Base-by-base conservation (phyloP, 2,797 vertebrate species). In the Scyliorhinus canicula region DNA sequence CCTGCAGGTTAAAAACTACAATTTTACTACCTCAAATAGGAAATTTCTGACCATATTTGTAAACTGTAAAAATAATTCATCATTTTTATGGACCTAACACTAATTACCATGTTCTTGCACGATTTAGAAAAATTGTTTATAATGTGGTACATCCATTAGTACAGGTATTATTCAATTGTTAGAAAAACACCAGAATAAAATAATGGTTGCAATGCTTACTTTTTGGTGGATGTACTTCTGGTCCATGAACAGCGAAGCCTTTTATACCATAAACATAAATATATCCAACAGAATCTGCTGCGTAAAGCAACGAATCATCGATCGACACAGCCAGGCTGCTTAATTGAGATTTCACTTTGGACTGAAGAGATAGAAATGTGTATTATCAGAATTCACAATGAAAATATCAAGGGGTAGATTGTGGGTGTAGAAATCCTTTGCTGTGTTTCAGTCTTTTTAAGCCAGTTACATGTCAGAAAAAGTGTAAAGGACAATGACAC, bases 261-360 rank as follows among this genome's bases (percentile, higher is more conserved):
- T 96, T 95, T 94, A 97, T 97, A 96, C 97, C 94, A 50, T 97
- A 96, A 71, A 97, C 95, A 40, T 95, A 96, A 82, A 97, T 67
- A 65, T 96, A 97, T 40, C 97, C 97, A 0, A 96, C 31, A 0
- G 95, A 95, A 95, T 98, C 97, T 0, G 97, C 97, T 28, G 95
- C 96, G 0, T 95, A 96, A 85, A 97, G 95, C 52, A 96, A 71
- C 0, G 84, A 77, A 67, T 97, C 95, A 0, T 96, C 96, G 1
- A 95, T 95, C 12, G 96, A 96, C 84, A 97, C 96, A 3, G 96
- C 96, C 91, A 97, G 95, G 96, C 97, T 97, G 74, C 96, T 96
- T 95, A 98, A 96, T 95, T 96, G 97, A 93, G 96, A 67, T 95
- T 97, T 96, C 9, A 95, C 96, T 96, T 95, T 96, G 6, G 98